Evolutionary conservation across 2,888 invertebrate species (phyloP), one percentile per base, ranked within the genome.

Genomic region (Cancer borealis): DNA sequence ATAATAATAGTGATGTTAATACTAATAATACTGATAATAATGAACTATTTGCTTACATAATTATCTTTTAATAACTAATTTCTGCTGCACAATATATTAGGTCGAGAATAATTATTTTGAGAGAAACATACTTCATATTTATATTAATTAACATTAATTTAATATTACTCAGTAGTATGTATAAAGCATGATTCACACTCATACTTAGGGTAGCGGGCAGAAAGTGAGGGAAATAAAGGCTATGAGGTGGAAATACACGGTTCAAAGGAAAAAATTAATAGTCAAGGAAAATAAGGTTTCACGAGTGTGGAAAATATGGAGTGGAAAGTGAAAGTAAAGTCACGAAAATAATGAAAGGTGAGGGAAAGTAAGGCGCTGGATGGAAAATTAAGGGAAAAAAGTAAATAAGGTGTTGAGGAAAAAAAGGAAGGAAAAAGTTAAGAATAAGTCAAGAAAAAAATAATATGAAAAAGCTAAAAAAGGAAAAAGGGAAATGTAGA

Each of bases 31-130:
- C 39, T 84, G 30, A 39, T 84, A 39, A 39, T 84, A 84, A 39
- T 84, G 84, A 30, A 39, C 84, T 84, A 17, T 84, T 30, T 84
- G 84, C 30, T 84, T 84, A 84, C 84, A 84, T 84, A 84, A 84
- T 84, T 84, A 84, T 12, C 84, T 39, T 84, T 39, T 39, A 84
- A 84, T 84, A 84, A 84, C 84, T 84, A 10, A 39, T 84, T 84
- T 84, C 84, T 84, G 39, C 84, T 8, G 84, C 84, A 17, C 84
- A 12, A 39, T 39, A 30, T 39, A 39, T 84, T 39, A 84, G 39
- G 14, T 39, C 39, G 39, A 39, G 39, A 84, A 84, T 84, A 84
- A 84, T 84, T 39, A 84, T 30, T 39, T 84, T 14, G 8, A 39
- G 39, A 84, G 30, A 79, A 30, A 8, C 39, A 39, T 10, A 84